A percentile compares a stretch with the other conserved stretches of the same genome.
Evolutionary conservation across 1,140 invertebrate species (phyloP).

Genomic region (Drosophila takahashii): DNA sequence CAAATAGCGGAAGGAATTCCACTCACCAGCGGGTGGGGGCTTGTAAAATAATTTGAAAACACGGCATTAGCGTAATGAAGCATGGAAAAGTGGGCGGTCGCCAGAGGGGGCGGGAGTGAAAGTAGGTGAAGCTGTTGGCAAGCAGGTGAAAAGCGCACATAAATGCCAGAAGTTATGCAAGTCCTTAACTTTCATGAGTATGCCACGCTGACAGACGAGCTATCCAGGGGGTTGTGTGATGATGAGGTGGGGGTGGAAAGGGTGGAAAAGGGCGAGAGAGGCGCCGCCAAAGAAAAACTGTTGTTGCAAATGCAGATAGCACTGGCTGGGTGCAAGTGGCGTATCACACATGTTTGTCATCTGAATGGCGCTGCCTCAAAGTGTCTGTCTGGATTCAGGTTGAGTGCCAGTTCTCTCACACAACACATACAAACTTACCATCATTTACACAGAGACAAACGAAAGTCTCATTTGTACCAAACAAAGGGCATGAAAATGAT

Average conservation of each 20-base stretch:
- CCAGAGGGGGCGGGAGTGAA: conserved; percentile 24
- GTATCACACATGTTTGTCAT: conserved; percentile 79
- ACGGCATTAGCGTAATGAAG: conserved; percentile 82
- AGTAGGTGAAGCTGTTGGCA: conserved; percentile 43
- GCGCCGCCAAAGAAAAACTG: conserved; percentile 33
- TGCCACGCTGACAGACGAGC: conserved; percentile 44
- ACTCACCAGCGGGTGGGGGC: conserved; percentile 37
- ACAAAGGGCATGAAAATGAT: too few species aligned
- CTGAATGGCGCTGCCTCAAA: conserved; percentile 45
- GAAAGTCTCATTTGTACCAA: neutral
- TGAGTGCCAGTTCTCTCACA: conserved; percentile 38
- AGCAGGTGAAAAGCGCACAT: conserved; percentile 78
- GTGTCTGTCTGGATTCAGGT: conserved; percentile 52
- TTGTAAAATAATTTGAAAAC: conserved; percentile 81
- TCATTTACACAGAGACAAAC: neutral
- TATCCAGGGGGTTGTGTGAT: neutral
- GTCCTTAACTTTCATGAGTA: conserved; percentile 81
- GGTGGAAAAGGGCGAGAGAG: neutral
- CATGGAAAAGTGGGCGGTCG: conserved; percentile 59
- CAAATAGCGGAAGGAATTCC: conserved; percentile 50
- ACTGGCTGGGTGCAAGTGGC: conserved; percentile 71
- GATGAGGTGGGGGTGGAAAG: conserved; percentile 4
- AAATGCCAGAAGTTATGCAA: conserved; percentile 82
- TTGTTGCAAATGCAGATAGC: conserved; percentile 47
- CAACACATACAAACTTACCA: conserved; percentile 12